Base-by-base conservation (phyloP, 2,888 invertebrate genomes). In the Parnassius glacialis region DNA sequence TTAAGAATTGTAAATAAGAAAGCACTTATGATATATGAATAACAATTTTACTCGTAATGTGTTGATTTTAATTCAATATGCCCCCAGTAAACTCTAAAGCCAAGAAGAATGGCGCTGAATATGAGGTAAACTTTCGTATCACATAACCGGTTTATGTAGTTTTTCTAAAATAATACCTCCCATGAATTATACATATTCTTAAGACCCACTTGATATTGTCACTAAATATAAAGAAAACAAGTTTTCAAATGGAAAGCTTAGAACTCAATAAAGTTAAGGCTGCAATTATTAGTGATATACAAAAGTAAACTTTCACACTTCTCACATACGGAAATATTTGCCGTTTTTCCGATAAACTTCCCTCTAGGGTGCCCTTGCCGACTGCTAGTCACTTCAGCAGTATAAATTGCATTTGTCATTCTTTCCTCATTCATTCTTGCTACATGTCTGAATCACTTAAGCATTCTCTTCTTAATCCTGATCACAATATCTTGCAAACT, bases 61-160 rank as follows among this genome's bases (percentile, higher is more conserved):
- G 52, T 10, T 42, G 50, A 20, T 55, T 54, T 41, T 57, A 64
- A n/a, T 57, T 60, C 68, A 82, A 70, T 62, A 91, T 91, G 91
- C 91, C 90, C 71, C 91, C 91, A 68, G 82, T 91, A 60, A 90
- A 90, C 78, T 87, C 90, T 62, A 90, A 90, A 74, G 74, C 80
- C 66, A 90, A 88, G 77, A 90, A 90, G 81, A 80, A 82, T 79
- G 85, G 87, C 73, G 83, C 87, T 74, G 90, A 91, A 73, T 91
- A 90, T 69, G 90, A 90, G 90, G 91, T 91, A 86, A 85, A 78
- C 75, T 77, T 73, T 73, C 67, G 52, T 57, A 48, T 52, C 9
- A 48, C 20, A 63, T 71, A 67, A 65, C 50, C 61, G 64, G 53
- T 59, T 64, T 67, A 64, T 62, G 62, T 64, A 65, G 68, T 62